Evolutionary conservation across 2,888 invertebrate genomes (phyloP), one percentile per base, ranked within the genome.

Genomic region (Ommatoiulus sabulosus): DNA sequence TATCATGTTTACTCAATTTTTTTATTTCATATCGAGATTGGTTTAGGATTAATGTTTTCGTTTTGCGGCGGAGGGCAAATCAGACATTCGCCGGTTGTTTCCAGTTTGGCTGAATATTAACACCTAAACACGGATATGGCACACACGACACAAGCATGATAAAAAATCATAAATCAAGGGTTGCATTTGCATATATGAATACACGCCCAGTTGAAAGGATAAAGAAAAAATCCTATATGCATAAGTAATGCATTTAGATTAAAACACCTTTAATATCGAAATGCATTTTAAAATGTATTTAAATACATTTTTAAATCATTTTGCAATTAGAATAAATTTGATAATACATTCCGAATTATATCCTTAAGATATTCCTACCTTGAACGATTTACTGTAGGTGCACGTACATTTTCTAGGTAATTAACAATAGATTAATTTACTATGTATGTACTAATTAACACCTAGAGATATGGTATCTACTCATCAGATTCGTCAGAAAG

Each of bases 51-150:
- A 24, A n/a, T 72, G 15, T 52, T 52, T 7, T 63, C 12, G 4
- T 15, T 52, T 7, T 63, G 24, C n/a, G 72, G 10, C 72, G 72
- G 72, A 72, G 72, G 72, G 72, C 72, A 72, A 72, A 72, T 72
- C 72, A 72, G 72, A 72, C 72, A n/a, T 20, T 72, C 72, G 24
- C 72, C 72, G 72, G 72, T 72, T 72, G 20, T 20, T 20, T 24
- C 72, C 72, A 72, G 72, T 72, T 72, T 24, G 72, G 72, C n/a
- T 72, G 72, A 72, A 20, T 24, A 72, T 72, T 72, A 72, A 24
- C 24, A 72, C 72, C 72, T 24, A 24, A 17, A n/a, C 72, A 72
- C 72, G 72, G 72, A 72, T 72, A 72, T 72, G 10, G 24, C 72
- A 72, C 24, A 72, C 72, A 72, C 72, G 72, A 24, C 72, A 72